Evolutionary conservation across 23 tunicate species (phyloP).

Genomic region (Halocynthia aurantium): DNA sequence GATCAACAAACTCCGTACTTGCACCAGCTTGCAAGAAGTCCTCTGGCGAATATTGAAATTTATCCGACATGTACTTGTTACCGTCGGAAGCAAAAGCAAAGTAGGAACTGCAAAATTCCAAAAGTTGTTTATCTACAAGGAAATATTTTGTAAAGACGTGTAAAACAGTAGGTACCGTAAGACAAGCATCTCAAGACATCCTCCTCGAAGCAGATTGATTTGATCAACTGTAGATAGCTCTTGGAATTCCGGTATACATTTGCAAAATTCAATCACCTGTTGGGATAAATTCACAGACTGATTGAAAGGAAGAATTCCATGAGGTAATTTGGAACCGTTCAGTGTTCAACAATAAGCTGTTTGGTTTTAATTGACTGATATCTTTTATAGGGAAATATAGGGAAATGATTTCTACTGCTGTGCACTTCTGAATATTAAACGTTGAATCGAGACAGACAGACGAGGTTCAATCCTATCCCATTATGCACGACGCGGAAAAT

Average conservation of each 20-base stretch:
- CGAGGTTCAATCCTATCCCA: too few species aligned
- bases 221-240: conserved; percentile 65
- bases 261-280: conserved; percentile 88
- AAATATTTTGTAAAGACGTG: neutral
- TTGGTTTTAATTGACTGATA: too few species aligned
- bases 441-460: too few species aligned
- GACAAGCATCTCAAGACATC: conserved; percentile 90
- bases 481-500: too few species aligned
- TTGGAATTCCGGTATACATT: conserved; percentile 76
- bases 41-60: conserved; percentile 80
- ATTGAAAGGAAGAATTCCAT: too few species aligned
- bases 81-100: conserved; percentile 81
- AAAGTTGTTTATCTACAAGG: neutral
- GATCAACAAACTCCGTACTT: conserved; percentile 66
- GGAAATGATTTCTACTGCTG: too few species aligned
- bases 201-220: conserved; percentile 75
- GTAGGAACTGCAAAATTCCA: conserved; percentile 42
- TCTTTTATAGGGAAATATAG: too few species aligned
- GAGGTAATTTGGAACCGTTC: too few species aligned
- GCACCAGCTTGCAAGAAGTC: conserved; percentile 88
- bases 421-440: too few species aligned
- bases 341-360: too few species aligned
- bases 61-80: conserved; percentile 83
- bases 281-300: too few species aligned
- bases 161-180: conserved; percentile 27